A percentile compares a stretch with the other conserved stretches of the same genome.
These are phyloP conservation scores for Drosophila paramelanica DNA, from an alignment of 2,888 invertebrate species.

Conservation along the genomic window DNA sequence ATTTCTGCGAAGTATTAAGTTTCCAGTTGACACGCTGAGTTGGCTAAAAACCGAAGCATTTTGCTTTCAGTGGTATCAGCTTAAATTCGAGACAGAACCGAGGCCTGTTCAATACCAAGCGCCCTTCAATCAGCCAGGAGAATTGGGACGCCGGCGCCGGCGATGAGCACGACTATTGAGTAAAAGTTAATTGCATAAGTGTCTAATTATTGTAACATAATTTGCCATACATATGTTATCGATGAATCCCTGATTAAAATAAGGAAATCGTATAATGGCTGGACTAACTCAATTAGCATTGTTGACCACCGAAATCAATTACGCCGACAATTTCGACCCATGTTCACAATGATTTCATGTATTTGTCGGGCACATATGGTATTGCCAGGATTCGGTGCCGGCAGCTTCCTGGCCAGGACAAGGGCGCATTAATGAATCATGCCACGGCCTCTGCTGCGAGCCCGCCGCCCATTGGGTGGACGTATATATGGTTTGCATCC, in stretches of 20 bases:
- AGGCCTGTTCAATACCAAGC: conserved; percentile 30
- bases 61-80: conserved; percentile 67
- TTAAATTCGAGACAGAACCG: conserved; percentile 29
- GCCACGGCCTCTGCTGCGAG: conserved; percentile 29
- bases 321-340: conserved; percentile 38
- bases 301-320: conserved; percentile 64
- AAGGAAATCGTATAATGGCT: conserved; percentile 65
- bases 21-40: conserved; percentile 2
- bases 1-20: not conserved
- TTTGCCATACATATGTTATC: conserved; percentile 34
- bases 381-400: conserved; percentile 1
- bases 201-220: conserved; percentile 61
- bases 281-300: conserved; percentile 55
- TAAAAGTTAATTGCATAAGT: conserved; percentile 56
- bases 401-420: conserved; percentile 42
- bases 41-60: conserved; percentile 43
- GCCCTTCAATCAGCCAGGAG: conserved; percentile 34
- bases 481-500: conserved; percentile 6
- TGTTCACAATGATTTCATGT: conserved; percentile 45
- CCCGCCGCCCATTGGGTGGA: conserved; percentile 5
- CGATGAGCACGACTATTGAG: not conserved
- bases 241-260: conserved; percentile 25
- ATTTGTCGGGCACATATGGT: conserved; percentile 46
- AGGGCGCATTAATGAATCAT: conserved; percentile 53
- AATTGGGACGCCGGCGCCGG: not conserved